phyloP scores from a whole-genome alignment of 1,140 invertebrate species.

The Lutraria rhynchaena region DNA sequence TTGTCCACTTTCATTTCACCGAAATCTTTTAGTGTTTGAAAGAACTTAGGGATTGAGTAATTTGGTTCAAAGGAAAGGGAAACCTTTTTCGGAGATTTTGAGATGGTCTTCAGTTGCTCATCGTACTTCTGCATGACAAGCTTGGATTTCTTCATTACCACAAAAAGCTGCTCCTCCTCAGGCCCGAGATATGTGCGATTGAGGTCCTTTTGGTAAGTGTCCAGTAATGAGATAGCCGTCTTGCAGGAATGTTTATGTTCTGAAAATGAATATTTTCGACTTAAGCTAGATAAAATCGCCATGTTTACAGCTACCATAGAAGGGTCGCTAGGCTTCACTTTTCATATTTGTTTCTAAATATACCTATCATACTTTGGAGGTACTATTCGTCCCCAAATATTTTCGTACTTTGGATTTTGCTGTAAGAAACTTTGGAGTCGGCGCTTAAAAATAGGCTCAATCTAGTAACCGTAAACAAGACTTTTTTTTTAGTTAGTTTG shows the following conservation, averaged over 20 bases:
- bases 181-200: constrained; percentile 39
- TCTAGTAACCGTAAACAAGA: too few relatives aligned
- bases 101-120: constrained; percentile 23
- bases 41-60: constrained; percentile 36
- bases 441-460: too few relatives aligned
- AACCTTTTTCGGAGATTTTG: constrained; percentile 18
- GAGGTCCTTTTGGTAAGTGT: constrained; percentile 47
- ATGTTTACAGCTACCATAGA: too few relatives aligned
- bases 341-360: too few relatives aligned
- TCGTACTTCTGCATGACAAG: constrained; percentile 41
- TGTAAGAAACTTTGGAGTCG: too few relatives aligned
- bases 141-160: constrained; percentile 41
- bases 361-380: too few relatives aligned
- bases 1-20: constrained; percentile 46
- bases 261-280: background rate
- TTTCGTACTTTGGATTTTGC: too few relatives aligned
- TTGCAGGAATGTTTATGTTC: constrained; percentile 50
- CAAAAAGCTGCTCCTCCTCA: constrained; percentile 30
- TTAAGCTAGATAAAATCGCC: background rate
- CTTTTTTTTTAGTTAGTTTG: too few relatives aligned
- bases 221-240: constrained; percentile 36
- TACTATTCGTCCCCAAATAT: too few relatives aligned
- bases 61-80: constrained; percentile 24
- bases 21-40: constrained; percentile 42
- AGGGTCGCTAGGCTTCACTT: too few relatives aligned